Evolutionary conservation across 2,797 vertebrate species (phyloP).

Genomic region (Fringilla coelebs): DNA sequence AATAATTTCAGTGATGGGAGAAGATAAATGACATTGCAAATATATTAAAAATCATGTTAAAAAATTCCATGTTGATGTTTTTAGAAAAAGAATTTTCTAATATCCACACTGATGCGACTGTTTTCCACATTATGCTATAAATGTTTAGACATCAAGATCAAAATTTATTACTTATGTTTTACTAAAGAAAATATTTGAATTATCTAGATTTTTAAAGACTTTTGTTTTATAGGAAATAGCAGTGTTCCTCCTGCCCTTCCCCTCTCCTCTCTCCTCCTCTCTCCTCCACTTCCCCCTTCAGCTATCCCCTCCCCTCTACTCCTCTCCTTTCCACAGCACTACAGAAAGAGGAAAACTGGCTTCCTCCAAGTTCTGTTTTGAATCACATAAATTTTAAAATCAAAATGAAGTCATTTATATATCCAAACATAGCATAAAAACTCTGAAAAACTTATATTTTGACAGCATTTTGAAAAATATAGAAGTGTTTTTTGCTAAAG

Average conservation of each 20-base stretch:
- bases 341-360: background rate
- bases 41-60: background rate
- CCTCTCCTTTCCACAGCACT: background rate
- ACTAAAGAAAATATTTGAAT: background rate
- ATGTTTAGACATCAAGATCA: background rate
- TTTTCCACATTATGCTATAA: background rate
- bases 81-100: background rate
- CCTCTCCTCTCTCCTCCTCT: background rate
- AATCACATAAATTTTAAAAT: background rate
- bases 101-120: background rate
- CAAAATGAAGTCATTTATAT: background rate
- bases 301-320: background rate
- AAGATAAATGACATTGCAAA: background rate
- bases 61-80: background rate
- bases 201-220: background rate
- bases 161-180: background rate
- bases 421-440: background rate
- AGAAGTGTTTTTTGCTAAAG: fast-evolving
- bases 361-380: background rate
- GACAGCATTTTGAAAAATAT: background rate
- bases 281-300: too few species aligned
- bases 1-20: background rate
- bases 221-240: background rate
- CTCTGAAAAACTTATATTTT: background rate
- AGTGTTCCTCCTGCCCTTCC: fast-evolving